These are phyloP conservation scores for Etheostoma nigrum DNA, from an alignment of 2,797 vertebrate genomes.

Conservation along the genomic window DNA sequence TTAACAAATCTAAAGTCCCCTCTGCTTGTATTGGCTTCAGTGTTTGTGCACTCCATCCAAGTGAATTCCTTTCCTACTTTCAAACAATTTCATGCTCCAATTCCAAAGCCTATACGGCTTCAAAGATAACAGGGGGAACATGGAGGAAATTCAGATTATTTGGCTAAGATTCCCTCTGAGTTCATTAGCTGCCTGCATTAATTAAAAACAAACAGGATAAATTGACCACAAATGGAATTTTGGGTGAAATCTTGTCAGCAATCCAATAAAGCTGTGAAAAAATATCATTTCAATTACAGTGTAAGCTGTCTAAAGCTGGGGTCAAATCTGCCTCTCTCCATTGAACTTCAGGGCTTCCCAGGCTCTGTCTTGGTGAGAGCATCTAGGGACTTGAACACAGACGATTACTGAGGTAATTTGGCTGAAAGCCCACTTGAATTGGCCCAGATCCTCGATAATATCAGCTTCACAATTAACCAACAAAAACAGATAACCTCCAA, in stretches of 20 bases:
- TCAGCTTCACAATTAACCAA: slow-evolving; percentile 90
- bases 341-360: slow-evolving; percentile 77
- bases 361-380: slow-evolving; percentile 75
- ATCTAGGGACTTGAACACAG: slow-evolving; percentile 80
- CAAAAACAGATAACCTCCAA: slow-evolving; percentile 89
- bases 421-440: slow-evolving; percentile 86
- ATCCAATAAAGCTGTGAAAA: slow-evolving; percentile 74
- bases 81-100: slow-evolving; percentile 87
- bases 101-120: slow-evolving; percentile 78
- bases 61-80: slow-evolving; percentile 79
- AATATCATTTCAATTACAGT: slow-evolving; percentile 82
- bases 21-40: slow-evolving; percentile 60
- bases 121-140: slow-evolving; percentile 76
- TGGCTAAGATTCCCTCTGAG: slow-evolving; percentile 78
- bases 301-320: slow-evolving; percentile 80
- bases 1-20: slow-evolving; percentile 55
- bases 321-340: slow-evolving; percentile 77
- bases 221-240: slow-evolving; percentile 84
- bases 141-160: slow-evolving; percentile 78
- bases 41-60: slow-evolving; percentile 71
- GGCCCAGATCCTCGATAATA: slow-evolving; percentile 84
- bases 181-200: slow-evolving; percentile 79
- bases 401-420: slow-evolving; percentile 87
- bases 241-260: slow-evolving; percentile 77
- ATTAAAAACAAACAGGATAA: slow-evolving; percentile 88